Percentiles rank a stretch among this genome's conserved stretches.
Evolutionary conservation across 2,113 vertebrate species (phyloP).

Genomic region (Mugil cephalus): DNA sequence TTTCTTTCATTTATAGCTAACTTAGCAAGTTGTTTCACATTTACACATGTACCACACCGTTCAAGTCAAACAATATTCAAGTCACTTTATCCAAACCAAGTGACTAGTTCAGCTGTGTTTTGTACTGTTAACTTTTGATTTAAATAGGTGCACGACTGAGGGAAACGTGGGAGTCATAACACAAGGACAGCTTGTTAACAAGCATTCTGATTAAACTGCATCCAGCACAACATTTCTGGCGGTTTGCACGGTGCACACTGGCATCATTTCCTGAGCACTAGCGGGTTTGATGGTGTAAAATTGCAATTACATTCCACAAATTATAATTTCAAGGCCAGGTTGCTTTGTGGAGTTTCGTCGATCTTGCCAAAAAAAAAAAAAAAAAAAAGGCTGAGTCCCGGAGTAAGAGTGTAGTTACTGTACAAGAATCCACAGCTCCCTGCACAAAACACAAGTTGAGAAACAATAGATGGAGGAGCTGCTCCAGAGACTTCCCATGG

Average conservation of each 20-base stretch:
- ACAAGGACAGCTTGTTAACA: constrained; percentile 48
- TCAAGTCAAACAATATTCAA: too few species aligned
- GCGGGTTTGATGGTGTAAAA: constrained; percentile 32
- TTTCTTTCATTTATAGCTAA: too few species aligned
- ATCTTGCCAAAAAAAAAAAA: constrained; percentile 54
- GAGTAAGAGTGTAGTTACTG: constrained; percentile 38
- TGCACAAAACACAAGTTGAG: constrained; percentile 70
- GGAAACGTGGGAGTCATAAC: constrained; percentile 1
- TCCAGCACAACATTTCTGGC: constrained; percentile 15
- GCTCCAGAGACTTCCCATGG: constrained; percentile 67
- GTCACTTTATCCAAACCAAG: background rate
- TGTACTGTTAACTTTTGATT: background rate
- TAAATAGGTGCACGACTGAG: background rate
- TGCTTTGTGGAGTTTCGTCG: constrained; percentile 32
- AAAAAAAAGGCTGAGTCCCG: too few species aligned
- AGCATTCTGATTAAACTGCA: constrained; percentile 33
- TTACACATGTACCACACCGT: too few species aligned
- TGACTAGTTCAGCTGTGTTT: background rate
- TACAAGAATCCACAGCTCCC: constrained; percentile 56
- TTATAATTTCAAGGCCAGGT: constrained; percentile 56
- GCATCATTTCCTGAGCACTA: constrained; percentile 18
- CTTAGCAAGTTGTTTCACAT: too few species aligned
- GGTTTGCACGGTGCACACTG: constrained; percentile 20
- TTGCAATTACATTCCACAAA: constrained; percentile 48
- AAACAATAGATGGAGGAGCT: constrained; percentile 68